A percentile compares a stretch with the other conserved stretches of the same genome.
Conservation (phyloP, 2,888 invertebrate genomes). For the Lobophora halterata region DNA sequence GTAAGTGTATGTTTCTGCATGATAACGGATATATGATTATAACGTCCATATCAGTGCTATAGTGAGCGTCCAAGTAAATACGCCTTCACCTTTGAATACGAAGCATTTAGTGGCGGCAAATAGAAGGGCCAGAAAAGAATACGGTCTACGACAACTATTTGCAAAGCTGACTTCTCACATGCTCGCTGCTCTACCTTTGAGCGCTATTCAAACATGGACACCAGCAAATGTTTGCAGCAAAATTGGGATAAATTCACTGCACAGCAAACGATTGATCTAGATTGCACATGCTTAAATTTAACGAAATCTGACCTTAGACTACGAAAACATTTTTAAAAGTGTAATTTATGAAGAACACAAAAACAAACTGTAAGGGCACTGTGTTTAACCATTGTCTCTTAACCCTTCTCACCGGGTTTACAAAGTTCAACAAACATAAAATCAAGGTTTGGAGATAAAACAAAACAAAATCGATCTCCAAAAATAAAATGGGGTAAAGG, state of each 20-base stretch:
- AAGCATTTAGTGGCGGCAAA: conserved; percentile 38
- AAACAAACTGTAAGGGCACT: too few species aligned
- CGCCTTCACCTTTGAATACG: conserved; percentile 34
- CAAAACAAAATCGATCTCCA: conserved; percentile 20
- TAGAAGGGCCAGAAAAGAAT: conserved; percentile 37
- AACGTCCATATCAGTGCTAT: conserved; percentile 12
- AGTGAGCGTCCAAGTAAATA: conserved; percentile 13
- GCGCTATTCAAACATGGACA: conserved; percentile 27
- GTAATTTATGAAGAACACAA: too few species aligned
- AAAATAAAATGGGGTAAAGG: conserved; percentile 16
- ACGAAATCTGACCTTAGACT: too few species aligned
- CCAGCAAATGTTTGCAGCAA: conserved; percentile 17
- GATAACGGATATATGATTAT: conserved; percentile 20
- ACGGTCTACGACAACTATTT: conserved; percentile 38
- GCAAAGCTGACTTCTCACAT: conserved; percentile 36
- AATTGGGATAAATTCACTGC: conserved; percentile 12
- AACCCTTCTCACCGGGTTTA: conserved; percentile 16
- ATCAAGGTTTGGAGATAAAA: conserved; percentile 23
- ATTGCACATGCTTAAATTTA: too few species aligned
- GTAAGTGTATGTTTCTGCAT: too few species aligned
- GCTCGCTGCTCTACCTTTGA: conserved; percentile 32
- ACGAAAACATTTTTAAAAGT: conserved; percentile 1
- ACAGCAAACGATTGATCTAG: conserved; percentile 7
- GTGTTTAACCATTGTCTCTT: conserved; percentile 11
- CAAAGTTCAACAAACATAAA: conserved; percentile 21